phyloP scores from a whole-genome alignment of 2,888 invertebrate species.

The Acanthococcus lagerstroemiae region DNA sequence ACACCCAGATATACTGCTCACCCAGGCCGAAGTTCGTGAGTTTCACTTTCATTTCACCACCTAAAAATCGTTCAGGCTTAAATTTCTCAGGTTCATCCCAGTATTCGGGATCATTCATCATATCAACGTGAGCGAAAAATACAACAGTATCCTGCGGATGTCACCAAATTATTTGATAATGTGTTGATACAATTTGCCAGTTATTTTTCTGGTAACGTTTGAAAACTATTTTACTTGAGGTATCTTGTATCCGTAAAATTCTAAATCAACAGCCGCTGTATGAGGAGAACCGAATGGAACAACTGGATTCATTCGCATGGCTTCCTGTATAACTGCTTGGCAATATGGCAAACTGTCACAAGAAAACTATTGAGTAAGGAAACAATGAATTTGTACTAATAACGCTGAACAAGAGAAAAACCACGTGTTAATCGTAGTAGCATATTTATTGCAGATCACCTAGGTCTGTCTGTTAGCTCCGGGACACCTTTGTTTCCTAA shows the following conservation, averaged over 20 bases:
- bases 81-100: conserved; percentile 6
- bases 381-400: too few relatives aligned
- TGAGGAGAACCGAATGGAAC: not conserved
- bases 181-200: not conserved
- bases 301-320: not conserved
- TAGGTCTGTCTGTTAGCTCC: not conserved
- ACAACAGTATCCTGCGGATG: not conserved
- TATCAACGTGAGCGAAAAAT: not conserved
- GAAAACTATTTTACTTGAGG: not conserved
- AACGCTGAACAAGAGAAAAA: too few relatives aligned
- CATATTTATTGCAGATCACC: too few relatives aligned
- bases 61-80: conserved; percentile 17
- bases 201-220: too few relatives aligned
- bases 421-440: too few relatives aligned
- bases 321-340: not conserved
- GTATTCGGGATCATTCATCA: not conserved
- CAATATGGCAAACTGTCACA: not conserved
- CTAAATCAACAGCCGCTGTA: not conserved
- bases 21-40: conserved; percentile 16
- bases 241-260: not conserved
- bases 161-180: not conserved
- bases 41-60: conserved; percentile 10
- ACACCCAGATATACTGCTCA: too few relatives aligned
- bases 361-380: too few relatives aligned
- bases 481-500: not conserved